A percentile compares a stretch with the other conserved stretches of the same genome.
phyloP scores from a whole-genome alignment of 2,113 vertebrate species.

The Epinephelus fuscoguttatus region DNA sequence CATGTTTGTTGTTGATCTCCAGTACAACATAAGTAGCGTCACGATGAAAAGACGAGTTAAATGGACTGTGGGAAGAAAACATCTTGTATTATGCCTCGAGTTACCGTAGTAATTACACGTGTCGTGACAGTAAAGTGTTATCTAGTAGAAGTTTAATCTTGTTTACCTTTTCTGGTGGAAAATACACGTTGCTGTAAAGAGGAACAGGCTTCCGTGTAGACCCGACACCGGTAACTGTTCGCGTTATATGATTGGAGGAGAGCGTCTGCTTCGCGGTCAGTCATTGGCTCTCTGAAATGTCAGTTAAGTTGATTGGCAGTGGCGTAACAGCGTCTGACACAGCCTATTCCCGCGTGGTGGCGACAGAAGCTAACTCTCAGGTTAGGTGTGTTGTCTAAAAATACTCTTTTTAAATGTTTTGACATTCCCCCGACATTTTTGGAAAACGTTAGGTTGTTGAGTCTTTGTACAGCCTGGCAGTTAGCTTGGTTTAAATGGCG shows the following conservation, averaged over 20 bases:
- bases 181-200: constrained; percentile 43
- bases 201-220: not conserved
- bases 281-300: constrained; percentile 60
- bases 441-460: not conserved
- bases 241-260: constrained; percentile 57
- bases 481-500: not conserved
- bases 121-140: too few relatives aligned
- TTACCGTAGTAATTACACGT: fast-evolving
- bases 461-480: not conserved
- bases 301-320: constrained; percentile 12
- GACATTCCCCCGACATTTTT: not conserved
- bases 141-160: not conserved
- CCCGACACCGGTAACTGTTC: constrained; percentile 7
- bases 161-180: constrained; percentile 65
- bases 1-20: constrained; percentile 58
- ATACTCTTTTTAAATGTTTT: not conserved
- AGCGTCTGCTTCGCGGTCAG: fast-evolving
- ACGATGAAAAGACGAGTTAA: not conserved
- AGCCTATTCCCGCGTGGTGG: constrained; percentile 58
- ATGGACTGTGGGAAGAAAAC: not conserved
- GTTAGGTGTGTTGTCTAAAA: not conserved
- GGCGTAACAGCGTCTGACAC: not conserved
- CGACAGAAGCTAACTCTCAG: constrained; percentile 50
- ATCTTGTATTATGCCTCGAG: fast-evolving
- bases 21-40: not conserved